Evolutionary conservation across 2,888 invertebrate species (phyloP), one percentile per base, ranked within the genome.

Genomic region (Melinopterus prodromus): DNA sequence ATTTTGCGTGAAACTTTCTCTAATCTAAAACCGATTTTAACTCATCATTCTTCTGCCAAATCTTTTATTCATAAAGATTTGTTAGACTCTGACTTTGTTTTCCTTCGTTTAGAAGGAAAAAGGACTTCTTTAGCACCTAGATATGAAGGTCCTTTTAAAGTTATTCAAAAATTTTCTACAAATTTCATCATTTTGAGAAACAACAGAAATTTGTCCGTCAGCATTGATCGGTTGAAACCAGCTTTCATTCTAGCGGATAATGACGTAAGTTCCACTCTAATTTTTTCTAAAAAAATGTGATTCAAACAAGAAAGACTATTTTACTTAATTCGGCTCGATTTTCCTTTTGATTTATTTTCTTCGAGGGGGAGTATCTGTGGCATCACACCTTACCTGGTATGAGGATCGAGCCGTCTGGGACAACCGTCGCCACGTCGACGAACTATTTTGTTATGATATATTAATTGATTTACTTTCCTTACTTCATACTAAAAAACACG

Each of bases 11-110:
- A 53, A 53, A 53, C 53, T 12, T 53, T 53, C 53, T 53, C 53
- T 12, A 53, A 53, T 53, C 12, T 53, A 12, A 53, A 71, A 16
- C 71, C 71, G 7, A 16, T n/a, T 16, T 16, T n/a, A 71, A 71
- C 16, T 71, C 26, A 26, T 35, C 16, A 71, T 71, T 71, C 71
- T 71, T 26, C 71, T 16, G 12, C 16, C 12, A 71, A 71, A 71
- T 16, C 71, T 71, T 71, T 71, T 16, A 35, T 71, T 26, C 16
- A 71, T 71, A 71, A n/a, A n/a, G 15, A 71, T 71, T 16, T 71
- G 14, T 71, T 71, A 6, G 26, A 71, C 14, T 71, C 71, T 12
- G 26, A 71, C 6, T 71, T 71, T 71, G 71, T 71, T n/a, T 16
- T 71, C n/a, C 26, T 71, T 35, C n/a, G 71, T 2, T 26, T 71